Evolutionary conservation across 2,888 invertebrate species (phyloP).

Genomic region (Oasisia sp.): DNA sequence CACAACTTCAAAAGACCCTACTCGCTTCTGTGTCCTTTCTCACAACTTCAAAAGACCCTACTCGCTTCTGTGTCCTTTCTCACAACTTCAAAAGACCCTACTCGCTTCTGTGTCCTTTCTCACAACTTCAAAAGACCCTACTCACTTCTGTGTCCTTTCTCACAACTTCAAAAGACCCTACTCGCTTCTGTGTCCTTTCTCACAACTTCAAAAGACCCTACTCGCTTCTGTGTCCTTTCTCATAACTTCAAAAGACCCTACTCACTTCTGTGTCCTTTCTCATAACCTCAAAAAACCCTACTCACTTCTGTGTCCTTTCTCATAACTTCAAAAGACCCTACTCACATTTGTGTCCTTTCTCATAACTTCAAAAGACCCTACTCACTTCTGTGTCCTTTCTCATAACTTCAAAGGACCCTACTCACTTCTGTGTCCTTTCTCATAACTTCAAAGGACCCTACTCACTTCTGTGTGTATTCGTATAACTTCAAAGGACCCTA

Average conservation of each 20-base stretch:
- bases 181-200: not conserved
- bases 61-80: not conserved
- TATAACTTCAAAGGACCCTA: too few species aligned
- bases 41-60: not conserved
- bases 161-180: not conserved
- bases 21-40: not conserved
- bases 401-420: too few species aligned
- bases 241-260: too few species aligned
- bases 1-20: not conserved
- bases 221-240: not conserved
- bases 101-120: not conserved
- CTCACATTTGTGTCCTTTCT: not conserved
- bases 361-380: too few species aligned
- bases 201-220: not conserved
- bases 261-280: not conserved
- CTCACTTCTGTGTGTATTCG: too few species aligned
- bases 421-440: too few species aligned
- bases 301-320: too few species aligned
- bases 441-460: too few species aligned
- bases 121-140: not conserved
- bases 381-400: too few species aligned
- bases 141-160: not conserved
- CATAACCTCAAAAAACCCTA: not conserved
- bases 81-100: not conserved
- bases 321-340: not conserved